A percentile compares a stretch with the other conserved stretches of the same genome.
Evolutionary conservation across 2,113 vertebrate species (phyloP).

Genomic region (Ammodytes marinus): DNA sequence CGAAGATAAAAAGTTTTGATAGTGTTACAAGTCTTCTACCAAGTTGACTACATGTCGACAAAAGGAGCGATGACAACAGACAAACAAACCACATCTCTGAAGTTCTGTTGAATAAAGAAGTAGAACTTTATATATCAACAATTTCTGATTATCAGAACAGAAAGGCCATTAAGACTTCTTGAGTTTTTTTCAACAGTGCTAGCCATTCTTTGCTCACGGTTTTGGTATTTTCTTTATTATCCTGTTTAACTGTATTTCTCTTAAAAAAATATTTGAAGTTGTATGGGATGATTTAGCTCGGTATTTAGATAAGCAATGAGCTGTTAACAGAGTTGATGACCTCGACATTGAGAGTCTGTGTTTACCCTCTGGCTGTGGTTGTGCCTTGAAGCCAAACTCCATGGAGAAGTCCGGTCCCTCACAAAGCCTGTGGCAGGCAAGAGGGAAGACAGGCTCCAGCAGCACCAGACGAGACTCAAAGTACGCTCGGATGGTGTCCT

Average conservation of each 20-base stretch:
- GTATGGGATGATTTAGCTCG: background rate
- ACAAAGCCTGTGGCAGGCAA: conserved; percentile 94
- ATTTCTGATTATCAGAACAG: too few species aligned
- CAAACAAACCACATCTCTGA: background rate
- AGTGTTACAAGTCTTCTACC: background rate
- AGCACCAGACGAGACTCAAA: conserved; percentile 92
- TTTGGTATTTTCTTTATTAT: too few species aligned
- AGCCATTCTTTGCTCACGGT: too few species aligned
- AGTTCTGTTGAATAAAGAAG: too few species aligned
- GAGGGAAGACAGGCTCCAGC: conserved; percentile 92
- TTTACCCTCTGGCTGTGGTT: conserved; percentile 91
- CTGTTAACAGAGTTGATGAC: background rate
- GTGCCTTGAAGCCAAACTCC: conserved; percentile 92
- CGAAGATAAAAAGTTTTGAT: background rate
- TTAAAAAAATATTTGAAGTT: too few species aligned
- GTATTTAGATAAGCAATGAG: background rate
- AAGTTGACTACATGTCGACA: background rate
- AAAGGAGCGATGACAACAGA: background rate
- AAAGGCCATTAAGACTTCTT: too few species aligned
- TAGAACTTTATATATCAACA: too few species aligned
- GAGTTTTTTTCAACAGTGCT: too few species aligned
- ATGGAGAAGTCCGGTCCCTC: conserved; percentile 94
- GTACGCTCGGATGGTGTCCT: conserved; percentile 92
- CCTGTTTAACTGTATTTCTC: too few species aligned
- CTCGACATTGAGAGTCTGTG: background rate